Evolutionary conservation across 1,140 invertebrate genomes (phyloP).

Genomic region (Pollicipes pollicipes): DNA sequence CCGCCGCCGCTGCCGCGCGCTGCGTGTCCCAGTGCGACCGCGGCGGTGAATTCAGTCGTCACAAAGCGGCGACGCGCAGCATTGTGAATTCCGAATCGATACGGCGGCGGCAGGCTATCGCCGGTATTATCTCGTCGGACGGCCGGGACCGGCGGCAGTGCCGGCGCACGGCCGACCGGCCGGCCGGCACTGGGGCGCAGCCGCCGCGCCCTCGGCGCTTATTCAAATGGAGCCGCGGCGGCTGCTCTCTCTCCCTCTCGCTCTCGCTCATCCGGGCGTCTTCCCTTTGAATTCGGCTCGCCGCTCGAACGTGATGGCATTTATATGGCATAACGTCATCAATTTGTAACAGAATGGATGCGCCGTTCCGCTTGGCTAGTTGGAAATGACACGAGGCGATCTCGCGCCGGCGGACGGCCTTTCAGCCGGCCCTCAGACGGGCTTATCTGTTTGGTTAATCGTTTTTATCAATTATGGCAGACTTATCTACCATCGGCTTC

Average conservation of each 20-base stretch:
- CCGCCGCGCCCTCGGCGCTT: not conserved
- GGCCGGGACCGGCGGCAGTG: too few species aligned
- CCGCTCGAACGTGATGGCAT: not conserved
- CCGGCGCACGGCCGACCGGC: too few species aligned
- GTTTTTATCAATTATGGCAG: not conserved
- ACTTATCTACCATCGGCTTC: not conserved
- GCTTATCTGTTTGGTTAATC: not conserved
- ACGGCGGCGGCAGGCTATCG: not conserved
- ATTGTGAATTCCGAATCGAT: not conserved
- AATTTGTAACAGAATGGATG: not conserved
- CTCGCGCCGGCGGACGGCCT: not conserved
- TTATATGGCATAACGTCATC: not conserved
- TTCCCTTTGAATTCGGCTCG: not conserved
- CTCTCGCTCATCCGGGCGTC: too few species aligned
- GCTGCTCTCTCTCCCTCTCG: not conserved
- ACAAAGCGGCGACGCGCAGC: not conserved
- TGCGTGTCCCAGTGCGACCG: too few species aligned
- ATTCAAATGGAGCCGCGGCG: not conserved
- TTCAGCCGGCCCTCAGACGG: not conserved
- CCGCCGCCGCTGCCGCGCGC: too few species aligned
- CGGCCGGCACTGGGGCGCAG: too few species aligned
- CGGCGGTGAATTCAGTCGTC: not conserved
- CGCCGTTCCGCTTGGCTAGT: not conserved
- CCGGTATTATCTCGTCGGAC: not conserved
- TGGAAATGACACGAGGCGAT: not conserved